Evolutionary conservation across 2,888 invertebrate species (phyloP), one percentile per base, ranked within the genome.

Genomic region (Agriopis aurantiaria): DNA sequence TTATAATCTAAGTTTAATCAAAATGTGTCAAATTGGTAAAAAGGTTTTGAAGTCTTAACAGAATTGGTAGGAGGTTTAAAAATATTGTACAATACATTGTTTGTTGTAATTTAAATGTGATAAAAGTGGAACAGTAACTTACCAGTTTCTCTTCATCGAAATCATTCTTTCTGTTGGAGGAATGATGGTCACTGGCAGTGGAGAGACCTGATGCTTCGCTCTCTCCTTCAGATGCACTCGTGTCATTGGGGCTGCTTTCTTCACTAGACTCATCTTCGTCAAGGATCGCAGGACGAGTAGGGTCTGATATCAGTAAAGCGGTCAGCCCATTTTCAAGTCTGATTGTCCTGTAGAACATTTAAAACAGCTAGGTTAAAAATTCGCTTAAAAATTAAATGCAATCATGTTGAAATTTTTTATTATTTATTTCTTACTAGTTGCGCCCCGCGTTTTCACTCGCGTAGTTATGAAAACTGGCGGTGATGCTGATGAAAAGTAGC

Each of bases 281-380:
- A 56, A 70, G 69, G n/a, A 71, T 74, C 4, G 81, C 67, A 11
- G 88, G 85, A 14, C 85, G 85, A 74, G 87, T 91, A 9, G 92
- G 94, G 84, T 97, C 97, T 8, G 97, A 96, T 80, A 97, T 96
- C 9, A 97, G 89, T 56, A 97, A 91, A 5, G 96, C 97, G 64
- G 95, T 96, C 74, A 97, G 86, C 0, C 97, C 97, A 93, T 97
- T 97, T 68, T 95, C 89, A 66, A 97, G 88, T 55, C 95, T 77
- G 57, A 81, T 82, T 17, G 84, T 82, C 71, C 80, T 85, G 65
- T 46, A 72, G 65, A 65, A 69, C 68, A 33, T 58, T 68, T 71
- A 56, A 40, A 33, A 33, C 11, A 11, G 23, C 12, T 23, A 17
- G 12, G 0, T 12, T 7, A 53, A 23, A 12, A 33, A 5, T 52